Evolutionary conservation across 2,888 invertebrate species (phyloP).

Genomic region (Zygaena filipendulae): DNA sequence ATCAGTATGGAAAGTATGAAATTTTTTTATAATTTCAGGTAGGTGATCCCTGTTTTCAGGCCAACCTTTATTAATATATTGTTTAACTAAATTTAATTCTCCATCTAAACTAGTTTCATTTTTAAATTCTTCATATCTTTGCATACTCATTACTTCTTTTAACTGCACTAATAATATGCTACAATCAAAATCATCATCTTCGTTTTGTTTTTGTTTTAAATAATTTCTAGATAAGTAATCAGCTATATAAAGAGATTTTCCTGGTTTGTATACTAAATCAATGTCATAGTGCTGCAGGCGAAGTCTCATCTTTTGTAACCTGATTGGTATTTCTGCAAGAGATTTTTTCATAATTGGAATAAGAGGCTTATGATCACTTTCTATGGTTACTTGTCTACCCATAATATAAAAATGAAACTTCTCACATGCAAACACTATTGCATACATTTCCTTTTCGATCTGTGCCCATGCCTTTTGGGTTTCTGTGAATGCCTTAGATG

Average conservation of each 20-base stretch:
- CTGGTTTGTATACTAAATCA: no score
- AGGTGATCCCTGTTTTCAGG: no score
- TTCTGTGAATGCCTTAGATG: constrained; percentile 2
- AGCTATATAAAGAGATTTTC: no score
- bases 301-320: constrained; percentile 5
- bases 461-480: constrained; percentile 4
- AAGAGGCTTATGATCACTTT: constrained; percentile 6
- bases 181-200: no score
- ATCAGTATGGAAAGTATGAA: background rate
- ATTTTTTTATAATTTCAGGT: constrained; percentile 1
- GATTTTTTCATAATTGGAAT: constrained; percentile 5
- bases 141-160: no score
- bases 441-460: constrained; percentile 6
- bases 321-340: constrained; percentile 1
- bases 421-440: constrained; percentile 6
- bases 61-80: background rate
- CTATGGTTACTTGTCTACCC: constrained; percentile 2
- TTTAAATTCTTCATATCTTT: background rate
- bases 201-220: no score
- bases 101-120: background rate
- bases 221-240: no score
- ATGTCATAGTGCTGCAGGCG: no score
- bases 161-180: no score
- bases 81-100: background rate
- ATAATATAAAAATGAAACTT: constrained; percentile 6